phyloP scores from a whole-genome alignment of 2,888 invertebrate genomes.

The Hedychridium roseum region DNA sequence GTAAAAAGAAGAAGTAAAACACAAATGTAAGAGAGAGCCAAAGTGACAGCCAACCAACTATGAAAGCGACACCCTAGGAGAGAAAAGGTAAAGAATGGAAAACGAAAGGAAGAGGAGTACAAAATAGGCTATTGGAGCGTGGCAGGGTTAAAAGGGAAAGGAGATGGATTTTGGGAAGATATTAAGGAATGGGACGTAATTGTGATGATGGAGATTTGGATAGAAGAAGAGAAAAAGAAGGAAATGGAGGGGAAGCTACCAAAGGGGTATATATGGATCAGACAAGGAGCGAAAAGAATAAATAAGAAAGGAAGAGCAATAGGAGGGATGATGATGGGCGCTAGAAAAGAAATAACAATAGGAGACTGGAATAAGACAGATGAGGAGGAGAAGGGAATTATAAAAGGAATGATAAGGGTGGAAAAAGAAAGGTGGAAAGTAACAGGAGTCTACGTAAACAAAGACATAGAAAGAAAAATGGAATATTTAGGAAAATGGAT shows the following conservation, averaged over 20 bases:
- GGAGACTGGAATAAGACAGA: no score
- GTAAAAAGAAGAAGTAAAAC: no score
- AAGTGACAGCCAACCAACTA: no score
- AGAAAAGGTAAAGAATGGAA: neutral
- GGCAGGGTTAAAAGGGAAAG: neutral
- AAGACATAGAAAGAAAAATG: neutral
- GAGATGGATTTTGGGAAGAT: neutral
- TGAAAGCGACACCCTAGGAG: neutral
- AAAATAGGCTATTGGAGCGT: neutral
- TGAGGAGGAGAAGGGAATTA: neutral
- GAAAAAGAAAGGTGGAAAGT: neutral
- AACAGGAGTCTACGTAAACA: neutral
- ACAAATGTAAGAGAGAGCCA: no score
- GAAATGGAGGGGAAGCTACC: neutral
- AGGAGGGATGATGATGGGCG: no score
- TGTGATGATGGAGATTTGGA: conserved; percentile 1
- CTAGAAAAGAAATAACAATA: no score
- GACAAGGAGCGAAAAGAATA: neutral
- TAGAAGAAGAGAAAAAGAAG: neutral
- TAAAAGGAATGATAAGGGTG: neutral
- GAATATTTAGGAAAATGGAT: neutral
- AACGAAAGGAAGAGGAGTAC: neutral
- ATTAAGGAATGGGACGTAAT: neutral
- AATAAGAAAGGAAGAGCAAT: neutral
- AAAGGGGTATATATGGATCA: neutral